Percentiles rank a stretch among this genome's conserved stretches.
Conservation (phyloP, 2,888 invertebrate genomes). For the Liodrosophila aerea region DNA sequence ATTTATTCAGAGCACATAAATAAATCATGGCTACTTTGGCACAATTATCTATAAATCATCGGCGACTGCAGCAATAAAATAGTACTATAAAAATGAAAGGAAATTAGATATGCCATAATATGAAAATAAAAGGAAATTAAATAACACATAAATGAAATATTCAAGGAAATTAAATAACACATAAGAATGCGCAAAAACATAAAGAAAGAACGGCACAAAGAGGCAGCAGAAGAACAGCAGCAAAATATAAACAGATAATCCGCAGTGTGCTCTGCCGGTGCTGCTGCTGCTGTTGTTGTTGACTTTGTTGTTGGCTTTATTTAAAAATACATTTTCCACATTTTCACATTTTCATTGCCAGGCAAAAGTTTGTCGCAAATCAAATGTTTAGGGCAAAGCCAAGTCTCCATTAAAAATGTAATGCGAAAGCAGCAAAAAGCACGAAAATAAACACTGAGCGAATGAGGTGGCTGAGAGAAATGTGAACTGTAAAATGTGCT, state of each 20-base stretch:
- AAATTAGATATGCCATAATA: too few species aligned
- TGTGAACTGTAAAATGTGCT: constrained; percentile 22
- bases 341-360: constrained; percentile 67
- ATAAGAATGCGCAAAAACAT: constrained; percentile 28
- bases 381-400: constrained; percentile 53
- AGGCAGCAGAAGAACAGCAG: not conserved
- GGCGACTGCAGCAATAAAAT: too few species aligned
- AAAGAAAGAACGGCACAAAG: not conserved
- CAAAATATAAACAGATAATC: constrained; percentile 36
- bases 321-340: constrained; percentile 68
- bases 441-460: constrained; percentile 5
- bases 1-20: constrained; percentile 25
- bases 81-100: too few species aligned
- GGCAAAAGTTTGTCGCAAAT: constrained; percentile 44
- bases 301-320: constrained; percentile 26
- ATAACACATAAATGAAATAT: constrained; percentile 39
- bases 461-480: constrained; percentile 26
- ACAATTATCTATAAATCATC: not conserved
- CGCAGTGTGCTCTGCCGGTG: constrained; percentile 8
- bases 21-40: not conserved
- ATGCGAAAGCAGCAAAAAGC: constrained; percentile 1
- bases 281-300: constrained; percentile 10
- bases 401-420: constrained; percentile 22
- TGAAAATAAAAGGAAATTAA: constrained; percentile 1
- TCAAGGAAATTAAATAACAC: constrained; percentile 24